Evolutionary conservation across 2,888 invertebrate genomes (phyloP), one percentile per base, ranked within the genome.

Genomic region (Plusia festucae): DNA sequence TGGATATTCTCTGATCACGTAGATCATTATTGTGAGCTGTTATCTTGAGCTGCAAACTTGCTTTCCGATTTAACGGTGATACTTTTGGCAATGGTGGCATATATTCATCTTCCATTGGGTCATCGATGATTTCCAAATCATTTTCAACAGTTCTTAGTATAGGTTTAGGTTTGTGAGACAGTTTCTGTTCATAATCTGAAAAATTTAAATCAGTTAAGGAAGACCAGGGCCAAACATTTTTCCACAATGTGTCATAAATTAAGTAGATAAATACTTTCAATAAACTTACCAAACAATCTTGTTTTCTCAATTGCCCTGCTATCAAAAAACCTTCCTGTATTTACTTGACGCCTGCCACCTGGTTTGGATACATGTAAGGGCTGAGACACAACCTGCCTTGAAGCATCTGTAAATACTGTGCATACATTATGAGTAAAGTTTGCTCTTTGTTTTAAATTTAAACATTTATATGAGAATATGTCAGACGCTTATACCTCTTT

Each of bases 81-180:
- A 79, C 66, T 65, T 82, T 89, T 62, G 85, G n/a, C n/a, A n/a
- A n/a, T n/a, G n/a, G 78, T 22, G 86, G 81, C 18, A 81, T 65
- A 75, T 86, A 86, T 22, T 90, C 90, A 34, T 89, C 92, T 22
- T 81, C 93, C 92, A 94, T 93, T 7, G 92, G 90, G 61, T 94
- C 92, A 86, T 93, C 92, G 85, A 91, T 88, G 53, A 91, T 82
- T 87, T 93, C 91, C 77, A 95, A 84, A 80, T 95, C 94, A 88
- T 95, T 95, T 82, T 93, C 91, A 66, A 95, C 90, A 54, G 94
- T 94, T 75, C 95, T 89, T 6, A 93, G 70, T 61, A 95, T 93
- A 22, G 94, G 94, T 82, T 91, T 93, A 18, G 86, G 81, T 73
- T 86, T 83, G 44, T 83, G n/a, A n/a, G n/a, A n/a, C n/a, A n/a